Evolutionary conservation across 2,113 vertebrate genomes (phyloP).

Genomic region (Barnardius zonarius): DNA sequence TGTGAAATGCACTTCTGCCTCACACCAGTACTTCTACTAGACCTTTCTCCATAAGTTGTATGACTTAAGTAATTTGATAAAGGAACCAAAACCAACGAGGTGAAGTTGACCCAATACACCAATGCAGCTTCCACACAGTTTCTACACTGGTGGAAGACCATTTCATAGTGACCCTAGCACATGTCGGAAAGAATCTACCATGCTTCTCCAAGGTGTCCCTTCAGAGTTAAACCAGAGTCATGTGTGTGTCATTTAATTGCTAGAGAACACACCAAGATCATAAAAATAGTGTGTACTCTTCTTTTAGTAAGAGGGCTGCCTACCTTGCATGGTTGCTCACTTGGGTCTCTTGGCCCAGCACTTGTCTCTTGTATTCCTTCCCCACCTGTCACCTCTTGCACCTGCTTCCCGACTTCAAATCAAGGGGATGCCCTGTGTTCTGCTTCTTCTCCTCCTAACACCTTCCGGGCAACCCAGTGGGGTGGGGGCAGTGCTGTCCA

Average conservation of each 20-base stretch:
- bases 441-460: neutral
- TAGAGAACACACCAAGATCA: neutral
- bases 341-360: neutral
- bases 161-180: neutral
- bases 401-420: neutral
- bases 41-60: neutral
- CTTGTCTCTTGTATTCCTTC: neutral
- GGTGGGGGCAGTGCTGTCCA: neutral
- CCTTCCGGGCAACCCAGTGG: neutral
- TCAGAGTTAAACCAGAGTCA: neutral
- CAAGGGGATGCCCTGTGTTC: neutral
- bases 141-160: neutral
- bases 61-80: neutral
- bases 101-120: neutral
- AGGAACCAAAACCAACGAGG: neutral
- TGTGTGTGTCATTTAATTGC: neutral
- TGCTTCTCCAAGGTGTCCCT: accelerated
- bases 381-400: neutral
- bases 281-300: neutral
- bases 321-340: neutral
- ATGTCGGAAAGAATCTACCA: neutral
- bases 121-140: neutral
- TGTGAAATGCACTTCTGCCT: neutral
- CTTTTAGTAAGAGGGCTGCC: neutral
- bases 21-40: neutral